A percentile compares a stretch with the other conserved stretches of the same genome.
Conservation (phyloP, 2,113 vertebrate species). For the Lepisosteus oculatus region DNA sequence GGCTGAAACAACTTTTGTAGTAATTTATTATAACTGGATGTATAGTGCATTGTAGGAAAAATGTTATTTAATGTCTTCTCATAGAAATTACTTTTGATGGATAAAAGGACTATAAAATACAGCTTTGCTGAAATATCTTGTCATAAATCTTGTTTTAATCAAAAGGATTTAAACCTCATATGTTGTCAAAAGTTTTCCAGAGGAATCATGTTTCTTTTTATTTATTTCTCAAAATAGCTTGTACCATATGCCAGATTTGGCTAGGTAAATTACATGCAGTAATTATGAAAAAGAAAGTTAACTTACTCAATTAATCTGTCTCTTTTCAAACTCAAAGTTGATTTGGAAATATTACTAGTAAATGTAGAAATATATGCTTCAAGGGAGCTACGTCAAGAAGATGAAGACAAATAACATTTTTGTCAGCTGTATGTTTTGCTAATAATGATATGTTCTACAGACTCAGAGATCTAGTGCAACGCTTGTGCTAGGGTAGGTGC, state of each 20-base stretch:
- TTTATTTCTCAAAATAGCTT: conserved; percentile 52
- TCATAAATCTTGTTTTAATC: conserved; percentile 69
- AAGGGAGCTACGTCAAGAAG: conserved; percentile 14
- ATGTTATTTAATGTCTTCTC: neutral
- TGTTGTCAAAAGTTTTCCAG: conserved; percentile 46
- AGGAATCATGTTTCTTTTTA: conserved; percentile 50
- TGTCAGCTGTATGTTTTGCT: neutral
- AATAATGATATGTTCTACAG: no score
- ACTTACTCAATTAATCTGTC: conserved; percentile 49
- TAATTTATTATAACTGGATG: no score
- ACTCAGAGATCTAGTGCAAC: no score
- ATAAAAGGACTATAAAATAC: conserved; percentile 66
- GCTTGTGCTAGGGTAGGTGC: no score
- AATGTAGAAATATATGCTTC: conserved; percentile 20
- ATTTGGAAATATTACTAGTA: no score
- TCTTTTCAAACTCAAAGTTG: no score
- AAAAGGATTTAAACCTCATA: conserved; percentile 56
- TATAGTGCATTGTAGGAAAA: no score
- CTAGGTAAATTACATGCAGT: conserved; percentile 47
- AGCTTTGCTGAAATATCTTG: conserved; percentile 51
- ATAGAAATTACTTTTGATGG: conserved; percentile 43
- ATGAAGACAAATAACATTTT: neutral
- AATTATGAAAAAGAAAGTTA: conserved; percentile 48
- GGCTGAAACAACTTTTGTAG: no score
- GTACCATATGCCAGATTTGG: conserved; percentile 43